phyloP scores from a whole-genome alignment of 1,140 invertebrate species.

The Mactra quadrangularis region DNA sequence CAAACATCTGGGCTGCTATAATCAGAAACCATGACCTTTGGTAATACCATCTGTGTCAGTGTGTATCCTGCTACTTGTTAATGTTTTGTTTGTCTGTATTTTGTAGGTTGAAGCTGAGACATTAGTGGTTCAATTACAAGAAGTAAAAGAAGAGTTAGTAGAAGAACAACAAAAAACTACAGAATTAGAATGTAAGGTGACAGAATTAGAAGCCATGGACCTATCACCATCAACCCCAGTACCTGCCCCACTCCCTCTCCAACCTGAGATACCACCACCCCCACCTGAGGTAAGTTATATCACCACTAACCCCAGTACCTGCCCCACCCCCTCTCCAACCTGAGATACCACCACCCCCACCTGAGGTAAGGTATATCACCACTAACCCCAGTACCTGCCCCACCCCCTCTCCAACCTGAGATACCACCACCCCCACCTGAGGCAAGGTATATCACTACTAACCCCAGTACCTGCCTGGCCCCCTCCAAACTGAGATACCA shows the following conservation, averaged over 20 bases:
- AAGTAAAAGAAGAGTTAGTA: background rate
- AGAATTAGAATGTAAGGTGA: background rate
- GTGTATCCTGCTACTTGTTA: too few species aligned
- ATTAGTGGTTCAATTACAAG: conserved; percentile 8
- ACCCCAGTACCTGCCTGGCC: background rate
- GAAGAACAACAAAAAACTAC: conserved; percentile 9
- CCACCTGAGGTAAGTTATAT: background rate
- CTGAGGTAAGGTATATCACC: background rate
- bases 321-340: background rate
- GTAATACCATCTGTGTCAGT: too few species aligned
- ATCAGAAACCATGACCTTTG: too few species aligned
- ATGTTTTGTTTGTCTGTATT: too few species aligned
- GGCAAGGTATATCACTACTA: background rate
- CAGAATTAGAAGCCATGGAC: background rate
- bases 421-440: background rate
- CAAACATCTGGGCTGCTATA: too few species aligned
- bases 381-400: background rate
- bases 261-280: background rate
- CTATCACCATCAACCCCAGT: background rate
- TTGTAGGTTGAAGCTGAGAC: conserved; percentile 14
- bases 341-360: background rate
- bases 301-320: too few species aligned
- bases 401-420: too few species aligned
- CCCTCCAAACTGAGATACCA: background rate
- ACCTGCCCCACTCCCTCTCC: background rate